Evolutionary conservation across 2,797 vertebrate genomes (phyloP), one percentile per base, ranked within the genome.

Genomic region (Eurystomus glaucurus): DNA sequence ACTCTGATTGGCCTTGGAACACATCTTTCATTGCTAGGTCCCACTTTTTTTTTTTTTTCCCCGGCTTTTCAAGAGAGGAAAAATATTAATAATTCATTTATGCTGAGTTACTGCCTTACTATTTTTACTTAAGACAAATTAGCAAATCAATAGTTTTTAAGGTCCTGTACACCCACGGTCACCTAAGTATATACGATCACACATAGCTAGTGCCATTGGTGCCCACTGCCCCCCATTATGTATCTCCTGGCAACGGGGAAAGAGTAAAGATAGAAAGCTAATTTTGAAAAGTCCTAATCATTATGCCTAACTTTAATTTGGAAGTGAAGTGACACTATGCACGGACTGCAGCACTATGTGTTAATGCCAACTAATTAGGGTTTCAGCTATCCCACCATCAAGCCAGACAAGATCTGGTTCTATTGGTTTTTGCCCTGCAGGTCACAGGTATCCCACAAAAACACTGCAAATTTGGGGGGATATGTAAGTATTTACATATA

Each of bases 51-150:
- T 77, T 92, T 71, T 65, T 91, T 33, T 76, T 78, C 66, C 5
- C 29, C 58, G 45, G 21, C 19, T 76, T 65, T 37, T 82, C 22
- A 84, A 55, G 78, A 33, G 6, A 81, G 16, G 19, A 12, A 25
- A 75, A 48, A 62, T 39, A 79, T 62, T 62, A 71, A 51, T 31
- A 75, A 69, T 39, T 43, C 13, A 76, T 69, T 75, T 79, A 61
- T 43, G 15, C 50, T 20, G 66, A 81, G 12, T 50, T 96, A 77
- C 26, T 0, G 0, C 39, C 33, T 28, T 39, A n/a, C 31, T 76
- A 21, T 33, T 94, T 90, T 90, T 69, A 71, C 16, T 54, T 37
- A 31, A 81, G 58, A 29, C 33, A 87, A 37, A 62, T 70, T 23
- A 87, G 37, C 61, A 71, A 60, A 57, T 62, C 55, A 66, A 12